phyloP scores from a whole-genome alignment of 2,888 invertebrate species.

The Brachylomia viminalis region DNA sequence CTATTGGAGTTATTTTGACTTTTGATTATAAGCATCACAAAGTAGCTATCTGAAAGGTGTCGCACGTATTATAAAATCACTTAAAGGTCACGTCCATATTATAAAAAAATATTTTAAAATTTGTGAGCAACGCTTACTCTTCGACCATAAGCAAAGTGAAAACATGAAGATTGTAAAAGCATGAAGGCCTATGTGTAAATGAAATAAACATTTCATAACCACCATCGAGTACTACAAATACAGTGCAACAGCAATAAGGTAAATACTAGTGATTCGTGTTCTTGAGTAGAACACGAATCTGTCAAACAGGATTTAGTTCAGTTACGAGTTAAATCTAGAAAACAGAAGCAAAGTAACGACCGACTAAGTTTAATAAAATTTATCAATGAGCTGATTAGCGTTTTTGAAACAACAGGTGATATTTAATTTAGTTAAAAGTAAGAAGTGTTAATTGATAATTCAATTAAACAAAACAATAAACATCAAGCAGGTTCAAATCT shows the following conservation, averaged over 20 bases:
- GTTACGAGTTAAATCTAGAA: conserved; percentile 8
- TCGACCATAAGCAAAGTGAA: conserved; percentile 60
- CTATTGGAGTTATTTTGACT: neutral
- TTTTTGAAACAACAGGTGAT: conserved; percentile 11
- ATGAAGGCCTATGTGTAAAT: conserved; percentile 54
- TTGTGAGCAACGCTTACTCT: conserved; percentile 22
- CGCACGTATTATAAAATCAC: conserved; percentile 6
- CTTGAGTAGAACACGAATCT: conserved; percentile 9
- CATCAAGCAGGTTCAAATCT: conserved; percentile 5
- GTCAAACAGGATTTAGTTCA: neutral
- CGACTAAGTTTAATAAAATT: neutral
- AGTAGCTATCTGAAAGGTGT: conserved; percentile 12
- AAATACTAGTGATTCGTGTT: conserved; percentile 16
- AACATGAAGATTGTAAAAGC: conserved; percentile 52
- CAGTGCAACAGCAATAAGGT: conserved; percentile 44
- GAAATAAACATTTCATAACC: conserved; percentile 47
- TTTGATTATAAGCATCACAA: neutral
- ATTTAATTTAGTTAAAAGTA: neutral
- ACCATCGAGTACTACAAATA: conserved; percentile 14
- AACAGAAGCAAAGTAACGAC: neutral
- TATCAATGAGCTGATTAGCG: conserved; percentile 8
- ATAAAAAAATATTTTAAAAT: conserved; percentile 8
- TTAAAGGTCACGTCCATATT: conserved; percentile 10
- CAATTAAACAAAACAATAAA: conserved; percentile 3
- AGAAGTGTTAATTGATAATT: neutral